These are phyloP conservation scores for Cosmia pyralina DNA, from an alignment of 2,888 invertebrate genomes.

Conservation along the genomic window DNA sequence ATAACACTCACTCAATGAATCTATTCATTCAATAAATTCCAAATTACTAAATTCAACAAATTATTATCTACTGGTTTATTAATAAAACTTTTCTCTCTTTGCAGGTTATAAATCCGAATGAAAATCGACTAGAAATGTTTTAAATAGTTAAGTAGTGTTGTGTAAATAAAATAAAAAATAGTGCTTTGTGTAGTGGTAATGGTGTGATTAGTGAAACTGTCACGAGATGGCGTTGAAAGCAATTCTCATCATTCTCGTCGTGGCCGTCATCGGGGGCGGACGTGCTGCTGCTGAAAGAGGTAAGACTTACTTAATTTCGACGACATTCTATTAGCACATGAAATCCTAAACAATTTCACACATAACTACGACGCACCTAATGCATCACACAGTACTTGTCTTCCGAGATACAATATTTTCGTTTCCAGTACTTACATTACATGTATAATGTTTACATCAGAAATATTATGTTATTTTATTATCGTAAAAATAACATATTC, in stretches of 20 bases:
- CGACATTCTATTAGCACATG: too few relatives aligned
- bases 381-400: neutral
- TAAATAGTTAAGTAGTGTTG: slow-evolving; percentile 59
- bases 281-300: slow-evolving; percentile 73
- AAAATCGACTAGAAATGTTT: slow-evolving; percentile 70
- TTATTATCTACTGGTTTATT: neutral
- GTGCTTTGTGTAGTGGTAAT: slow-evolving; percentile 68
- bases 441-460: neutral
- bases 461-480: neutral
- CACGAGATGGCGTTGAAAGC: slow-evolving; percentile 75
- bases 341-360: too few relatives aligned
- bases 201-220: slow-evolving; percentile 69
- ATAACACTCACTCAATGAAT: neutral
- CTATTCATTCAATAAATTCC: neutral
- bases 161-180: slow-evolving; percentile 48
- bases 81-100: slow-evolving; percentile 56
- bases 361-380: neutral
- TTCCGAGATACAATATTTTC: neutral
- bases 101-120: slow-evolving; percentile 68
- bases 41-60: neutral
- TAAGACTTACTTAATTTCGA: slow-evolving; percentile 40
- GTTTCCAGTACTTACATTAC: neutral
- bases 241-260: slow-evolving; percentile 67
- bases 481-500: neutral
- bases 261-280: slow-evolving; percentile 68